These are phyloP conservation scores for Sesamia inferens DNA, from an alignment of 2,888 invertebrate genomes.

Conservation along the genomic window DNA sequence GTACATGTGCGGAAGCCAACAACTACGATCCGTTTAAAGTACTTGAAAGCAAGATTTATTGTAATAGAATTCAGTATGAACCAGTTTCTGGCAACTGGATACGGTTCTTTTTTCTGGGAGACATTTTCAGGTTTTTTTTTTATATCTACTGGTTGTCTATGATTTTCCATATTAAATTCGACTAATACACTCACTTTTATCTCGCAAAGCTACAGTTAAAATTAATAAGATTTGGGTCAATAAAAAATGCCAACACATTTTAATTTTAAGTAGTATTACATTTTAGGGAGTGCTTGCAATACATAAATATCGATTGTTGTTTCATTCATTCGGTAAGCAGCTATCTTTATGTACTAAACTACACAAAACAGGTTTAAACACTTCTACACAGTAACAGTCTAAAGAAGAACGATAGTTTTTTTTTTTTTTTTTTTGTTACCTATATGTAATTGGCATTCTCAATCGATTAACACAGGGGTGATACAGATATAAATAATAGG, in stretches of 20 bases:
- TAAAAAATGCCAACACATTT: too few relatives aligned
- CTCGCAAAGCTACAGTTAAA: neutral
- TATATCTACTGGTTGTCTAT: neutral
- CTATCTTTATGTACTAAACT: neutral
- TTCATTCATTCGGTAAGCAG: neutral
- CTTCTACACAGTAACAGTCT: neutral
- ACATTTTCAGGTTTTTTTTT: neutral
- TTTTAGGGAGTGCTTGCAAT: neutral
- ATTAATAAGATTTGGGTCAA: neutral
- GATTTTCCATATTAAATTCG: neutral
- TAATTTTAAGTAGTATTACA: too few relatives aligned
- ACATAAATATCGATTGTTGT: too few relatives aligned
- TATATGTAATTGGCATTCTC: neutral
- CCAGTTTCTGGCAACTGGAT: constrained; percentile 69
- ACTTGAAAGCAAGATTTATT: constrained; percentile 76
- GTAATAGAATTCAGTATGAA: constrained; percentile 70
- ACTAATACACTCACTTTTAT: neutral
- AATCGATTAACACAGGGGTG: accelerated
- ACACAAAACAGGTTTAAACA: neutral
- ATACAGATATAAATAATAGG: neutral
- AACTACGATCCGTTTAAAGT: constrained; percentile 64
- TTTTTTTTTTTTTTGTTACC: too few relatives aligned
- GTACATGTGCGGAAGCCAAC: constrained; percentile 48
- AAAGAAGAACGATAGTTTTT: neutral
- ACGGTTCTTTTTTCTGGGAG: constrained; percentile 35